Conservation (phyloP, 1,140 invertebrate species). For the Drosophila lowei region DNA sequence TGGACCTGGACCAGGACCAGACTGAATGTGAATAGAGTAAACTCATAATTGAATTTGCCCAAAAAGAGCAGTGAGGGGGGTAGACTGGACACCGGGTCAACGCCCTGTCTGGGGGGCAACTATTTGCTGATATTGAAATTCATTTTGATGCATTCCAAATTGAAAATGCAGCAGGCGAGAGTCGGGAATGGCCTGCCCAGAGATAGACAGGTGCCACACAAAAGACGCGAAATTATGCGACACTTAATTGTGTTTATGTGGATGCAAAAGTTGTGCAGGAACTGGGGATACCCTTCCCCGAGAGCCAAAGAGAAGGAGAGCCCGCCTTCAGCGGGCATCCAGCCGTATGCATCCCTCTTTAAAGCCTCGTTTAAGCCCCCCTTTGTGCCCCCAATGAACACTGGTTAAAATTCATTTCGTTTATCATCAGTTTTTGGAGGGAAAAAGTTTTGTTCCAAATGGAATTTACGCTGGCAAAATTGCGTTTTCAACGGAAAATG, state of each 20-base stretch:
- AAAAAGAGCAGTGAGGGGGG: constrained; percentile 7
- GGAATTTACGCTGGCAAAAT: constrained; percentile 72
- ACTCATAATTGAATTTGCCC: constrained; percentile 74
- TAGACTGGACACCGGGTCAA: constrained; percentile 18
- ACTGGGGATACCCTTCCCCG: constrained; percentile 11
- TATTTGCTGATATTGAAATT: constrained; percentile 69
- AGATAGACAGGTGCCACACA: constrained; percentile 16
- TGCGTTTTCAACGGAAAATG: constrained; percentile 76
- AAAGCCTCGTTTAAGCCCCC: too few species aligned
- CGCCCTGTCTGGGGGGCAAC: constrained; percentile 23
- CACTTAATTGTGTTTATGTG: not conserved
- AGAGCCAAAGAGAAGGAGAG: too few species aligned
- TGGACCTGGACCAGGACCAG: constrained; percentile 6
- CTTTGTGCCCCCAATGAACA: constrained; percentile 54
- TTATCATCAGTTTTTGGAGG: constrained; percentile 61
- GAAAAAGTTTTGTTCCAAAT: constrained; percentile 54
- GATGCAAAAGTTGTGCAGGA: not conserved
- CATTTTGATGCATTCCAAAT: constrained; percentile 54
- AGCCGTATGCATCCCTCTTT: too few species aligned
- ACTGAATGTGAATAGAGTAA: constrained; percentile 33
- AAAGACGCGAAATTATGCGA: constrained; percentile 34
- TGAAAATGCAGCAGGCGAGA: constrained; percentile 5
- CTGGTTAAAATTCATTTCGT: constrained; percentile 79
- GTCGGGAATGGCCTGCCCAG: too few species aligned
- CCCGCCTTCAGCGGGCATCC: too few species aligned